Evolutionary conservation across 2,888 invertebrate species (phyloP), one percentile per base, ranked within the genome.

Genomic region (Lamproptera curius): DNA sequence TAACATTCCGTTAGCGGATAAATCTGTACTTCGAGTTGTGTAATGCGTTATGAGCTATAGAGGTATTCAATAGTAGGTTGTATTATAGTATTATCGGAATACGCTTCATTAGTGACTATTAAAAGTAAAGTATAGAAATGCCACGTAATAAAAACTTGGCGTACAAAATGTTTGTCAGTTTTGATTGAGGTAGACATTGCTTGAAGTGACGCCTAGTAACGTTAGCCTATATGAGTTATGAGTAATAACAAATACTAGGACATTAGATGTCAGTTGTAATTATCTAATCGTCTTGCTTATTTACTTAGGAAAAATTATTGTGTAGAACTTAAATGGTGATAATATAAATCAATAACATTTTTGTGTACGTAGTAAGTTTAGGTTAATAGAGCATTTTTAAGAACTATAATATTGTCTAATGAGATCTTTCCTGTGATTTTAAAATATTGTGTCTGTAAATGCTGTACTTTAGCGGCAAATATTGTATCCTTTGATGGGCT

Each of bases 381-480:
- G 69, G 53, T 53, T 50, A 61, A 58, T 37, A 56, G 56, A 61
- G 54, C 54, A 54, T 57, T 57, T n/a, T n/a, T n/a, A n/a, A n/a
- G n/a, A n/a, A n/a, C 46, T 57, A 64, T 62, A 70, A 72, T 67
- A 73, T 71, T 76, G 67, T 76, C 67, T 73, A 66, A 73, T 70
- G 68, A 64, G 70, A 57, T 68, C 81, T 69, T 82, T 85, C 81
- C 83, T 85, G 85, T 85, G 83, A 85, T 84, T 83, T 75, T 71
- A 80, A 75, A 79, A 76, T 83, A 78, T 76, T 78, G 63, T 78
- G 83, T 85, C 83, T 84, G 74, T 82, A 85, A 80, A 67, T 72
- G 72, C 76, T 76, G 66, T 81, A 80, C 77, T 85, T 77, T 80
- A 80, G 68, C 63, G 63, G 70, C 61, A 68, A 62, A 73, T 73